Base-by-base conservation (phyloP, 2,888 invertebrate genomes). In the Hirudinaria manillensis region DNA sequence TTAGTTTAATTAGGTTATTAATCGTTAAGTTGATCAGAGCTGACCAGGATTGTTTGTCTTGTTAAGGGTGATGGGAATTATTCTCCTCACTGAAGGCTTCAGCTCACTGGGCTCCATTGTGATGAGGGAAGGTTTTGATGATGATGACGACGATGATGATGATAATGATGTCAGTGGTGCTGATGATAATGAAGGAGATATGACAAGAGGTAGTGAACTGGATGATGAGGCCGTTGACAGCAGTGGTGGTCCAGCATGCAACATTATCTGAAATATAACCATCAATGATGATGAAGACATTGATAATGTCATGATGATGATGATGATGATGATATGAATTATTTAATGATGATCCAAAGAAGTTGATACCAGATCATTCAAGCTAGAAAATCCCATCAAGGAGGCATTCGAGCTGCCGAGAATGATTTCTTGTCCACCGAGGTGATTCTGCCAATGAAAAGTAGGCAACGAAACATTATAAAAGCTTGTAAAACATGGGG, bases 51-150 rank as follows among this genome's bases (percentile, higher is more conserved):
- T 61, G 61, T 24, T 27, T 61, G 61, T 61, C 24, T 61, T 61
- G 68, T 68, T 68, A 34, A 73, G 61, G 4, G 73, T 73, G 65
- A 73, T 73, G 2, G 73, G 73, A 24, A 73, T 36, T 34, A 73
- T 73, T 34, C 73, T 61, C 27, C 73, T 32, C n/a, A 73, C 61
- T 16, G 73, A 73, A 27, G 73, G 73, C 29, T 73, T 73, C n/a
- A 73, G 65, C 55, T 73, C 73, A 36, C 36, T 36, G 0, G 73
- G 73, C 38, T 73, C 73, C 73, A 73, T 73, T 32, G 73, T 73
- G n/a, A 73, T 73, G 24, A 73, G 29, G 16, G 53, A 29, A 53
- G 72, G n/a, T 24, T 55, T 19, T 65, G 61, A 21, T 3, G 72
- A 68, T 68, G 68, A 29, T 0, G 68, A 13, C 29, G 10, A 24